Evolutionary conservation across 2,888 invertebrate genomes (phyloP).

Genomic region (Sminthurinus aureus): DNA sequence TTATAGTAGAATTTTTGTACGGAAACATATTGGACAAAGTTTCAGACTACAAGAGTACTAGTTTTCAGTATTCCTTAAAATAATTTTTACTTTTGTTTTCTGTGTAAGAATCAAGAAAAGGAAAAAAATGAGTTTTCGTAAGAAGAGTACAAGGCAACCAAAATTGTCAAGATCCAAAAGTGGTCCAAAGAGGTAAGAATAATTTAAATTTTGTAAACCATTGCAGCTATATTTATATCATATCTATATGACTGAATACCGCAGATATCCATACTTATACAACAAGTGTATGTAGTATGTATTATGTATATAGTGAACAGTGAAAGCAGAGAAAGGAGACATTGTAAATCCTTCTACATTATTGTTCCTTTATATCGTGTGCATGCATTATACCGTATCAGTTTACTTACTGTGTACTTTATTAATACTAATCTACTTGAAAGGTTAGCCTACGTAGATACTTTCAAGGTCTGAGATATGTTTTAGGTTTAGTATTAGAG

Average conservation of each 20-base stretch:
- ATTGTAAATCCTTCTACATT: not conserved
- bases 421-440: too few relatives aligned
- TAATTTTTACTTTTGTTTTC: not conserved
- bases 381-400: too few relatives aligned
- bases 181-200: not conserved
- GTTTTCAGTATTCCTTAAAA: not conserved
- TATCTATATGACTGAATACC: too few relatives aligned
- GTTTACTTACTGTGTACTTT: too few relatives aligned
- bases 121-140: not conserved
- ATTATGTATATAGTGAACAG: not conserved
- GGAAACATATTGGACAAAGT: too few relatives aligned
- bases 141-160: not conserved
- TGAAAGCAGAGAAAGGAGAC: not conserved
- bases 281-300: not conserved
- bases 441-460: too few relatives aligned
- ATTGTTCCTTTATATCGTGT: not conserved
- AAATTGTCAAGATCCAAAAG: not conserved
- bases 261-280: too few relatives aligned
- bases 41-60: too few relatives aligned
- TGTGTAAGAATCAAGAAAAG: not conserved
- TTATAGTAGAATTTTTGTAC: too few relatives aligned
- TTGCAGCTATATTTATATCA: not conserved
- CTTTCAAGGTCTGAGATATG: too few relatives aligned
- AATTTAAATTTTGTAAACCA: not conserved
- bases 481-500: too few relatives aligned